Evolutionary conservation across 2,797 vertebrate species (phyloP), one percentile per base, ranked within the genome.

Genomic region (Microctenopoma stevenorrisi): DNA sequence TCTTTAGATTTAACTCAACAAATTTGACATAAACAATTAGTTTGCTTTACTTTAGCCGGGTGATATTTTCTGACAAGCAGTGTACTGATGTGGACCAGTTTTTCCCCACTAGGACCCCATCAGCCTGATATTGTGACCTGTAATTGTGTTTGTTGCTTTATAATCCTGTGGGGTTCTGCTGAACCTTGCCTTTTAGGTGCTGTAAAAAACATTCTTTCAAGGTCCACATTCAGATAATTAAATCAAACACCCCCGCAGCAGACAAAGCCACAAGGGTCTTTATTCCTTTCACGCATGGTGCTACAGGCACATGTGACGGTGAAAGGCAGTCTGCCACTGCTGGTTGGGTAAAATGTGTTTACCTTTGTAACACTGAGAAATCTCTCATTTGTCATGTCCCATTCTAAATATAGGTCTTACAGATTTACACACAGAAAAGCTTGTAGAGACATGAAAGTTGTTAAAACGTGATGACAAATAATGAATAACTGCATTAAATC

Each of bases 181-280:
- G 54, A 54, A 59, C 40, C 13, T 12, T 44, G 58, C 61, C 48
- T 53, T 81, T 82, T n/a, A 63, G 62, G 65, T 49, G 65, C 47
- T 47, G 37, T 63, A 52, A 75, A 49, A 74, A 54, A 52, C 12
- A 4, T 47, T 46, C 57, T 60, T 72, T 80, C 40, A 59, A 67
- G 60, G 33, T 75, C 64, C 69, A 76, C 61, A 56, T 75, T 75
- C 43, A 74, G 47, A 57, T 82, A 72, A 87, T 87, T 51, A 49
- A 82, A 81, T 83, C 71, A 82, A 69, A 64, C 61, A 13, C 49
- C 72, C 58, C 55, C 1, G 43, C 51, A 56, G 56, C 61, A 73
- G 58, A 67, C 54, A 25, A 48, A 58, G 51, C 46, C 47, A 15
- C 35, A 60, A 55, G 59, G 53, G 3, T 62, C 58, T 55, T 64